Conservation (phyloP, 2,113 vertebrate genomes). For the Catharus minimus region DNA sequence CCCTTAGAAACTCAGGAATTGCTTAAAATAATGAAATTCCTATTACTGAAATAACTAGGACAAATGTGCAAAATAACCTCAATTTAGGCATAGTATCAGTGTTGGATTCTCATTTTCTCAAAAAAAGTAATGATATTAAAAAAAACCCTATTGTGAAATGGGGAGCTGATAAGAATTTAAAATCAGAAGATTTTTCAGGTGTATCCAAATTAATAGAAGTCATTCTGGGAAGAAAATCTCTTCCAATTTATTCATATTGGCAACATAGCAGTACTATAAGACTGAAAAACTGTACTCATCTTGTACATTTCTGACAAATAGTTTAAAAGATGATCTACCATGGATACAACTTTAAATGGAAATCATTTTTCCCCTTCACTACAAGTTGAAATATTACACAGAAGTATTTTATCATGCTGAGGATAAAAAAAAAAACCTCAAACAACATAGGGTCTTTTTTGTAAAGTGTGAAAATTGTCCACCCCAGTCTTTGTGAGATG, state of each 20-base stretch:
- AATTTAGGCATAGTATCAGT: not conserved
- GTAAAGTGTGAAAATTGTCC: not conserved
- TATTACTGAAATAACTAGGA: not conserved
- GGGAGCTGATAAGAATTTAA: not conserved
- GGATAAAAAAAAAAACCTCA: too few species aligned
- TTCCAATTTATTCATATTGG: not conserved
- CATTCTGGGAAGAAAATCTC: not conserved
- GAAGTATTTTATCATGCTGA: not conserved
- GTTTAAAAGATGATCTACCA: not conserved
- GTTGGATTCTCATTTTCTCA: not conserved
- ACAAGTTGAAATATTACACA: not conserved
- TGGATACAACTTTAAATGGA: not conserved
- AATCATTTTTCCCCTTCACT: not conserved
- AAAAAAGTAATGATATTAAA: not conserved
- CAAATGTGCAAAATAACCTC: not conserved
- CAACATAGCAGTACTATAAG: not conserved
- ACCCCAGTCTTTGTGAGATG: not conserved
- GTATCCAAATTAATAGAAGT: not conserved
- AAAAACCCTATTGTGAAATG: not conserved
- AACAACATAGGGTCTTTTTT: rapidly evolving
- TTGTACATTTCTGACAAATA: not conserved
- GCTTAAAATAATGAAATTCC: not conserved
- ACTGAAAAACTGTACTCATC: not conserved
- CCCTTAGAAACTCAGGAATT: not conserved
- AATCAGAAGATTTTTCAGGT: not conserved